A percentile compares a stretch with the other conserved stretches of the same genome.
These are phyloP conservation scores for Drosophila nasuta DNA, from an alignment of 1,140 invertebrate genomes.

Conservation along the genomic window DNA sequence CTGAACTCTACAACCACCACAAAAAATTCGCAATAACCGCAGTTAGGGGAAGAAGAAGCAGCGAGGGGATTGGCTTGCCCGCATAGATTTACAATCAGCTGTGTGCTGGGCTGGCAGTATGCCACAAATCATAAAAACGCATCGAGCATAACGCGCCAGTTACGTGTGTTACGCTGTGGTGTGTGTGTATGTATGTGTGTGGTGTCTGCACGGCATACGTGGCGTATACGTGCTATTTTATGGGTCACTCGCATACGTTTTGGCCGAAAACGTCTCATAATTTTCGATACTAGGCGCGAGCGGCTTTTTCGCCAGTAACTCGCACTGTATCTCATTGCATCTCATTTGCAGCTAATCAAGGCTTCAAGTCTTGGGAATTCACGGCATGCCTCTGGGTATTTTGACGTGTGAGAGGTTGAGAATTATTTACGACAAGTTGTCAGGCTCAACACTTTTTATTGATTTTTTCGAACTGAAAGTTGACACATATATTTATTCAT, in stretches of 20 bases:
- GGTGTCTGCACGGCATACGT: constrained; percentile 35
- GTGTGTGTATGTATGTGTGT: background rate
- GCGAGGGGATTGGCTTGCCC: constrained; percentile 17
- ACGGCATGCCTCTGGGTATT: background rate
- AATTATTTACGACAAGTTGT: constrained; percentile 1
- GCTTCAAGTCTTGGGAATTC: constrained; percentile 14
- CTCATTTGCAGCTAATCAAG: constrained; percentile 67
- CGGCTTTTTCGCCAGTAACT: constrained; percentile 20
- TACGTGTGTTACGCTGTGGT: constrained; percentile 36
- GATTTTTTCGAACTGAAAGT: background rate
- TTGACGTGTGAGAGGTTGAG: background rate
- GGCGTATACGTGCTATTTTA: constrained; percentile 81
- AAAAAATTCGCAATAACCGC: constrained; percentile 43
- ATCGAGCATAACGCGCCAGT: constrained; percentile 42
- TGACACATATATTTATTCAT: background rate
- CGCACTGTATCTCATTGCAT: constrained; percentile 64
- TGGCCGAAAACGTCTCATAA: constrained; percentile 45
- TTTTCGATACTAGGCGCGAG: constrained; percentile 18
- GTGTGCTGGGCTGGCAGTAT: constrained; percentile 58
- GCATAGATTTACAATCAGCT: constrained; percentile 78
- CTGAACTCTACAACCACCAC: constrained; percentile 13
- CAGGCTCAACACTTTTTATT: background rate
- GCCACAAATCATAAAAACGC: constrained; percentile 82
- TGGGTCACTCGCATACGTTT: constrained; percentile 69
- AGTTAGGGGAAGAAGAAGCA: background rate